phyloP scores from a whole-genome alignment of 30 jellyfish, hydroid and myxozoan species.

The Catostylus mosaicus region DNA sequence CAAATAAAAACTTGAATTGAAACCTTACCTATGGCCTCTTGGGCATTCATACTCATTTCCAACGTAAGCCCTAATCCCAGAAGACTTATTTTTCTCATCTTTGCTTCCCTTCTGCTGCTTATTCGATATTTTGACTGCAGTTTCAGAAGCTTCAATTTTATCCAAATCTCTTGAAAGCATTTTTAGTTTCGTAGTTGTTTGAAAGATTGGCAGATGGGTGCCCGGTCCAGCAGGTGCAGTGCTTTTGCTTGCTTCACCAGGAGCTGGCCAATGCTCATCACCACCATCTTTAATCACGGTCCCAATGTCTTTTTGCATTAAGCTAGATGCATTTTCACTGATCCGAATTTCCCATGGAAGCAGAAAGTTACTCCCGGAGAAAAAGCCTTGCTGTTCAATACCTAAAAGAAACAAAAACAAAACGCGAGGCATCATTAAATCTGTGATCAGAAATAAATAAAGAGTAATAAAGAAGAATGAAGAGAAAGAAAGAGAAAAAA shows the following conservation, averaged over 20 bases:
- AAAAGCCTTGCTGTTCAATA: conserved; percentile 94
- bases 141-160: conserved; percentile 19
- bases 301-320: conserved; percentile 40
- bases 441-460: too few relatives aligned
- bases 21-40: conserved; percentile 93
- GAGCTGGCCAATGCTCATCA: conserved; percentile 99
- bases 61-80: conserved; percentile 70
- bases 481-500: too few relatives aligned
- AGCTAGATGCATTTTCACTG: conserved; percentile 41
- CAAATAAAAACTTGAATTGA: neutral
- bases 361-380: conserved; percentile 91
- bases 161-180: conserved; percentile 66
- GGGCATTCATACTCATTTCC: conserved; percentile 99
- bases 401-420: conserved; percentile 41
- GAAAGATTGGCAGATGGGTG: conserved; percentile 78
- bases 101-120: conserved; percentile 71
- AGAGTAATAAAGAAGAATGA: too few relatives aligned
- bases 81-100: conserved; percentile 15
- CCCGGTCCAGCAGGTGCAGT: conserved; percentile 51
- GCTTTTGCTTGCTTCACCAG: conserved; percentile 85
- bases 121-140: conserved; percentile 50
- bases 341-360: conserved; percentile 94
- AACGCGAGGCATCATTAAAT: too few relatives aligned
- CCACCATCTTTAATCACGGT: conserved; percentile 55
- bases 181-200: conserved; percentile 62